Conservation (phyloP, 2,797 vertebrate species). For the Euphonia xanthogaster region DNA sequence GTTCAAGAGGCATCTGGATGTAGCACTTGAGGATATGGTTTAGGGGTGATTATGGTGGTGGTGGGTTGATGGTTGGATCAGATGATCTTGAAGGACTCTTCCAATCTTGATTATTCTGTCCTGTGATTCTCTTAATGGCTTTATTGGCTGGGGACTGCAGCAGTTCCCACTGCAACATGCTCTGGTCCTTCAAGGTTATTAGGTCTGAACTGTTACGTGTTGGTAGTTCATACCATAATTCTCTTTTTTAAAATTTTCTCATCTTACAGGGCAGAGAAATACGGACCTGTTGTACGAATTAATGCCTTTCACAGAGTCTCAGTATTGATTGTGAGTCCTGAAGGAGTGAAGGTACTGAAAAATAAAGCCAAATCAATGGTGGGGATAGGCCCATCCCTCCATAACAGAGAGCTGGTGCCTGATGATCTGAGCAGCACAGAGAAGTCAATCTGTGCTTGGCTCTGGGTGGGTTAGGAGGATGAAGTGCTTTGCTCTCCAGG, state of each 20-base stretch:
- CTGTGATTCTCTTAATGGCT: background rate
- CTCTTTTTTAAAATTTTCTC: background rate
- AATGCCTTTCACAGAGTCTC: slow-evolving; percentile 78
- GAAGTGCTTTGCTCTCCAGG: background rate
- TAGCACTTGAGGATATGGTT: background rate
- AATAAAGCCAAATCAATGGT: background rate
- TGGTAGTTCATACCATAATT: background rate
- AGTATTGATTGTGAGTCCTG: slow-evolving; percentile 77
- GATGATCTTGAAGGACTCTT: background rate
- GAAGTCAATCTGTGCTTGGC: background rate
- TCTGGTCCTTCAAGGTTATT: background rate
- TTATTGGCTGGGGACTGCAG: background rate
- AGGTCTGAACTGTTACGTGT: background rate
- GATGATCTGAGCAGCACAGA: background rate
- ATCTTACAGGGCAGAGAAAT: slow-evolving; percentile 79
- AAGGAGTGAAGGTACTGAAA: slow-evolving; percentile 86
- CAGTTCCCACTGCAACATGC: background rate
- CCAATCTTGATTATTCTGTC: background rate
- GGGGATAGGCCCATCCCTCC: rapidly evolving
- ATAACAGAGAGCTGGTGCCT: background rate
- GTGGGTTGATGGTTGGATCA: background rate
- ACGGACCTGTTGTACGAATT: slow-evolving; percentile 80
- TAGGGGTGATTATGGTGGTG: background rate
- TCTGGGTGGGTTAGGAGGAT: background rate
- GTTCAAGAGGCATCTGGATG: rapidly evolving